Base-by-base conservation (phyloP, 2,888 invertebrate genomes). In the Apamea sordens region DNA sequence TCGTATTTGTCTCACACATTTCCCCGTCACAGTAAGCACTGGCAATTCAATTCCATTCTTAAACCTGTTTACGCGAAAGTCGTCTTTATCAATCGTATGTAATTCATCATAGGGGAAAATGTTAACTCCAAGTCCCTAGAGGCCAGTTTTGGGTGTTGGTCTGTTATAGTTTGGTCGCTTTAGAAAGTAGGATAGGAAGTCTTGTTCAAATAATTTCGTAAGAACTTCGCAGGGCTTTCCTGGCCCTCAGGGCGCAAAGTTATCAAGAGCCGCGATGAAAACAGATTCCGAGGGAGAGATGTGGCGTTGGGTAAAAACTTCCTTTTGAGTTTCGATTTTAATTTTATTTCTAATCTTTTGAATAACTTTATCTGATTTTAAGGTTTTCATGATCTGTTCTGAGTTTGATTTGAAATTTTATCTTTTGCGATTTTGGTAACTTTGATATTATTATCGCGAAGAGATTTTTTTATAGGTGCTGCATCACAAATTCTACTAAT, bases 161-260 rank as follows among this genome's bases (percentile, higher is more conserved):
- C 71, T 89, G 81, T 87, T 89, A 86, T 88, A 89, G 86, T 89
- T 89, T 80, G 83, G 86, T 80, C 88, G 78, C 84, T 91, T 88
- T 86, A 89, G 87, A 89, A 86, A 85, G 88, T 86, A 72, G 89
- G 74, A 78, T 87, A 74, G 82, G 78, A 85, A 88, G 86, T 86
- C 93, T 94, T 94, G 95, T 94, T 94, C 94, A 95, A 95, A 96
- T 95, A 96, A 96, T 96, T 95, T 95, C 87, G 94, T 94, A 94
- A 94, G 94, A 95, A 95, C 93, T 95, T 95, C 93, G 92, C 92
- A 92, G 94, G 95, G 94, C 93, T 95, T 93, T 92, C 89, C 85
- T 90, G 85, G 91, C 92, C 94, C 94, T 89, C 81, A 91, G 94
- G 95, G 94, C 90, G 93, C 85, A 92, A 95, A 95, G 92, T 95